These are phyloP conservation scores for Leptinotarsa rubiginosa DNA, from an alignment of 2,888 invertebrate species.

Conservation along the genomic window DNA sequence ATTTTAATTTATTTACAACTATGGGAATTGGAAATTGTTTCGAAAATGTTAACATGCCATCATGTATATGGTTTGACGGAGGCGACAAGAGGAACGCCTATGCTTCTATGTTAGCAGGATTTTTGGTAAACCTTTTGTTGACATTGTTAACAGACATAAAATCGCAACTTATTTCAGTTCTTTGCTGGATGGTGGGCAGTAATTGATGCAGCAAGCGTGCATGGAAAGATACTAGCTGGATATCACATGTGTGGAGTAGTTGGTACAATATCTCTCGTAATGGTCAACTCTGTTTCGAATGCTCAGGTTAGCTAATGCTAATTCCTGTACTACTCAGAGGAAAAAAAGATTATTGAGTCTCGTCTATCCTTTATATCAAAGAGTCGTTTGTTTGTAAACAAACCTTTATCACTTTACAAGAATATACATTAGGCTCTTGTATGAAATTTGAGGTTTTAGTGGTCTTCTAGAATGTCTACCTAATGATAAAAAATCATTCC, in stretches of 20 bases:
- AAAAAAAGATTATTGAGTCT: too few species aligned
- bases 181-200: slow-evolving; percentile 98
- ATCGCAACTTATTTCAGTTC: slow-evolving; percentile 73
- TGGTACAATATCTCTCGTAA: slow-evolving; percentile 92
- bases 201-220: slow-evolving; percentile 91
- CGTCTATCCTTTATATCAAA: too few species aligned
- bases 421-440: background rate
- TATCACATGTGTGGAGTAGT: slow-evolving; percentile 95
- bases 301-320: slow-evolving; percentile 76
- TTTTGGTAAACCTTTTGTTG: slow-evolving; percentile 74
- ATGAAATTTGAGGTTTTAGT: too few species aligned
- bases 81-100: slow-evolving; percentile 89
- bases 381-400: too few species aligned
- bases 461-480: too few species aligned
- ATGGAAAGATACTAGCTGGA: slow-evolving; percentile 77
- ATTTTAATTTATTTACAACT: slow-evolving; percentile 23
- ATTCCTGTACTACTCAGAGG: too few species aligned
- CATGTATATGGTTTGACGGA: slow-evolving; percentile 87
- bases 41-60: slow-evolving; percentile 80
- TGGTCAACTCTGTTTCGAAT: slow-evolving; percentile 98
- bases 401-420: too few species aligned
- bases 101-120: slow-evolving; percentile 86
- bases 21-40: slow-evolving; percentile 65
- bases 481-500: too few species aligned
- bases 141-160: slow-evolving; percentile 27